Evolutionary conservation across 2,888 invertebrate species (phyloP), one percentile per base, ranked within the genome.

Genomic region (Oegoconia quadripuncta): DNA sequence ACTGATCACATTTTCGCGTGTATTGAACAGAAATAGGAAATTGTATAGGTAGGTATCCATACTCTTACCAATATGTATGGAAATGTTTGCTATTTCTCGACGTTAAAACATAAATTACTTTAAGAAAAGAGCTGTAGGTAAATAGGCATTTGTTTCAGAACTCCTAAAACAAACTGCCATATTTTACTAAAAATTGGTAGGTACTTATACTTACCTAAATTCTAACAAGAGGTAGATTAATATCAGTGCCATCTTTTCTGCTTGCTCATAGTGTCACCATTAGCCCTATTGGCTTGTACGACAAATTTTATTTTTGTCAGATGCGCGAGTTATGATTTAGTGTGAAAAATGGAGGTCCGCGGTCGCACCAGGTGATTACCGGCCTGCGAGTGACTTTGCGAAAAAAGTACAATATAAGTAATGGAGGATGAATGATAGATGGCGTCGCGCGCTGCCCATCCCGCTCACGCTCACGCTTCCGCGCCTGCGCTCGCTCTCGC

Each of bases 361-460:
- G 78, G 83, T 75, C 79, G 75, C 82, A 74, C 80, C 87, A 86
- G 87, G 87, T 87, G 87, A 87, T 87, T 87, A 86, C 87, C 84
- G 83, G 82, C 76, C 84, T 75, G 78, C 70, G 76, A 80, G 79
- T 87, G 87, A 87, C 84, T 87, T 83, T 74, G 86, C 87, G 66
- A 82, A 86, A 82, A 86, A 86, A 84, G 79, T 80, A 87, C 86
- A 87, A 86, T 86, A 84, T 87, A 86, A 84, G 87, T 87, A 87
- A 87, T 87, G 86, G 87, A 82, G 83, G 83, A 86, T 86, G 82
- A 81, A 84, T 87, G 87, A 87, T 87, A 86, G 83, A 87, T 84
- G 78, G 82, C 77, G 73, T 60, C 54, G 59, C 66, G 64, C 62
- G 67, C 57, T 59, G 55, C 47, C 58, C 54, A 52, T 50, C 55